Conservation (phyloP, 2,113 vertebrate species). For the Lipophrys pholis region DNA sequence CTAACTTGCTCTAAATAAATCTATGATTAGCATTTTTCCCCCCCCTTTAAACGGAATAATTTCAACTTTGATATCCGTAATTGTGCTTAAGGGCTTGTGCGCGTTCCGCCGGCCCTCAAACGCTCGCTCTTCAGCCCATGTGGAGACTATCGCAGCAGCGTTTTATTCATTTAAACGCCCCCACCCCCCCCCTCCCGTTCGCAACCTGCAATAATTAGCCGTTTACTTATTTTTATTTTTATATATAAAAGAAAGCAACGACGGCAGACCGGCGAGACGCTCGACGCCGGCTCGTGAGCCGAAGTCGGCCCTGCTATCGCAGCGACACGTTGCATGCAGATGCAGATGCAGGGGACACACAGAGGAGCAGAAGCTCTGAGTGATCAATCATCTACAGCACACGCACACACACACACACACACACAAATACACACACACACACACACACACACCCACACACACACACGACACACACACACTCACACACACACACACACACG, state of each 20-base stretch:
- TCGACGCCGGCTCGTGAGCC: slow-evolving; percentile 1
- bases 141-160: slow-evolving; percentile 44
- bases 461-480: too few relatives aligned
- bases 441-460: too few relatives aligned
- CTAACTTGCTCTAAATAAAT: slow-evolving; percentile 73
- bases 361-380: slow-evolving; percentile 8
- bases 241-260: slow-evolving; percentile 21
- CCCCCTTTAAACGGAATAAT: slow-evolving; percentile 76
- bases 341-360: neutral
- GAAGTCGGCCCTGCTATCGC: slow-evolving; percentile 1
- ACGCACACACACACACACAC: slow-evolving; percentile 46
- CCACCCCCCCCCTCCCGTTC: slow-evolving; percentile 18
- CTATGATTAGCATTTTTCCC: slow-evolving; percentile 69
- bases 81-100: slow-evolving; percentile 73
- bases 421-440: neutral
- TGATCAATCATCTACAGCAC: slow-evolving; percentile 45
- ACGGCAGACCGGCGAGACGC: slow-evolving; percentile 2
- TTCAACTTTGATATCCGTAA: slow-evolving; percentile 78
- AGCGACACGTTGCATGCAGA: neutral
- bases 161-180: slow-evolving; percentile 47
- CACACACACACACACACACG: too few relatives aligned
- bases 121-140: slow-evolving; percentile 43
- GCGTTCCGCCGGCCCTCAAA: slow-evolving; percentile 40
- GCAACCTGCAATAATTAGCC: slow-evolving; percentile 32
- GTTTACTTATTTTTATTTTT: neutral